Percentiles rank a stretch among this genome's conserved stretches.
phyloP scores from a whole-genome alignment of 2,888 invertebrate genomes.

The Sicus ferrugineus region DNA sequence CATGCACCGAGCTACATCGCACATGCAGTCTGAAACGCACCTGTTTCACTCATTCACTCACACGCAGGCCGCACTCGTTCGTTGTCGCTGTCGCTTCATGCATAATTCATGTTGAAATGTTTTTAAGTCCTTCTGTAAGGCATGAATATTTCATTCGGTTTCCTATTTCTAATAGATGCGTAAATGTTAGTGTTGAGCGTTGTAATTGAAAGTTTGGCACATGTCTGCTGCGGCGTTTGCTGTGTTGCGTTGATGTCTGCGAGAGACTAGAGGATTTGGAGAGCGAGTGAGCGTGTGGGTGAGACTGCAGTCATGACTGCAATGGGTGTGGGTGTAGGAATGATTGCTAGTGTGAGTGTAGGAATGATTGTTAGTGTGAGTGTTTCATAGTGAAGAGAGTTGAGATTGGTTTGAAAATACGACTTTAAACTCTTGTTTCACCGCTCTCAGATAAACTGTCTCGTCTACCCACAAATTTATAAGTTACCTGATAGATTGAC shows the following conservation, averaged over 20 bases:
- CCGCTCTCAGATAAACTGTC: not conserved
- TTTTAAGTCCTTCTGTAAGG: conserved; percentile 25
- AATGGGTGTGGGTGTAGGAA: too few species aligned
- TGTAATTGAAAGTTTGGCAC: conserved; percentile 33
- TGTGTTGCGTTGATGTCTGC: not conserved
- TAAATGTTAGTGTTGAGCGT: conserved; percentile 27
- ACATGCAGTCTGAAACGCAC: not conserved
- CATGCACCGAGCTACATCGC: not conserved
- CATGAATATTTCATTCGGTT: conserved; percentile 27
- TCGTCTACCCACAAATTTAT: not conserved
- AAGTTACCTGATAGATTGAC: too few species aligned
- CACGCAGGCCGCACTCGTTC: not conserved
- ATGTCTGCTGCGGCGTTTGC: too few species aligned
- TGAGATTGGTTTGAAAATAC: too few species aligned
- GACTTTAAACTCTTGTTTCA: not conserved
- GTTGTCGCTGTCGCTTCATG: too few species aligned
- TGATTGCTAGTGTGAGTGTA: too few species aligned
- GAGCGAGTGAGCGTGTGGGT: not conserved
- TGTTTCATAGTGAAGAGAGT: not conserved
- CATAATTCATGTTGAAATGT: conserved; percentile 31
- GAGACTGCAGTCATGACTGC: too few species aligned
- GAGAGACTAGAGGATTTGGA: not conserved
- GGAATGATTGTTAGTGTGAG: too few species aligned
- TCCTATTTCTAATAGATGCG: conserved; percentile 28
- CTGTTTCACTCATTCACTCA: not conserved